A percentile compares a stretch with the other conserved stretches of the same genome.
These are phyloP conservation scores for Danio rerio DNA, from an alignment of 2,113 vertebrate species.

Conservation along the genomic window GRCz12tu NC_133186.1:23574501-23575000, in stretches of 20 bases:
- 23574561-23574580: slow-evolving; percentile 9
- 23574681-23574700: slow-evolving; percentile 32
- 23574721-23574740: slow-evolving; percentile 28
- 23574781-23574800: not conserved
- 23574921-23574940: not conserved
- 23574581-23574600: slow-evolving; percentile 26
- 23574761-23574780: slow-evolving; percentile 21
- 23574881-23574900: slow-evolving; percentile 1
- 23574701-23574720: slow-evolving; percentile 25
- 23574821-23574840: slow-evolving; percentile 20
- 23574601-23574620: slow-evolving; percentile 16
- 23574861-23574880: not conserved
- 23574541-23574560: slow-evolving; percentile 7
- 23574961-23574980: not conserved
- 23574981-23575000: no score
- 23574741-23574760: slow-evolving; percentile 42
- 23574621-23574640: slow-evolving; percentile 8
- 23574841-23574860: slow-evolving; percentile 16
- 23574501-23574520: not conserved
- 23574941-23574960: not conserved
- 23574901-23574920: slow-evolving; percentile 41
- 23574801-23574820: slow-evolving; percentile 1
- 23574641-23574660: slow-evolving; percentile 15
- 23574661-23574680: not conserved
- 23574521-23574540: not conserved